Conservation (phyloP, 1,140 invertebrate species). For the Hycleus phaleratus region DNA sequence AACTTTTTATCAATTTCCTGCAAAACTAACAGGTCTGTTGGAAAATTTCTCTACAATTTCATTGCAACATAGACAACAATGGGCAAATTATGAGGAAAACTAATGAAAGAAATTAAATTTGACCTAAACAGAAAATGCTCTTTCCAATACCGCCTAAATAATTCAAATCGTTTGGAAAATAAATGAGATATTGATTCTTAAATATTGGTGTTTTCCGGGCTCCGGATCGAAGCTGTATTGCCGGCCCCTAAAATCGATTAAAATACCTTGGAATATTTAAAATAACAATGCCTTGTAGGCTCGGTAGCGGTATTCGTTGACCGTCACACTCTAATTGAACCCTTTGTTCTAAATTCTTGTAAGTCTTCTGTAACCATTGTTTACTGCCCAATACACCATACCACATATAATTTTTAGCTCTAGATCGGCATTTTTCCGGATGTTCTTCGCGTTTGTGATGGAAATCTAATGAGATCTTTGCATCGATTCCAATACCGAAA, state of each 20-base stretch:
- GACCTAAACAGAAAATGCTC: too few species aligned
- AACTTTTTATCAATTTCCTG: too few species aligned
- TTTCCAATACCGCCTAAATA: too few species aligned
- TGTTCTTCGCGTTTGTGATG: slow-evolving; percentile 97
- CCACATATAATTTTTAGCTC: slow-evolving; percentile 97
- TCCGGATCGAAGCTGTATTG: too few species aligned
- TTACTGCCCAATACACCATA: slow-evolving; percentile 92
- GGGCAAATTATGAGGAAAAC: too few species aligned
- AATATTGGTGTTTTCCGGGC: too few species aligned
- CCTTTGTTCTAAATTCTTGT: slow-evolving; percentile 92
- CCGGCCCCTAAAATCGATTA: not conserved
- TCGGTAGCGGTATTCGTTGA: slow-evolving; percentile 82
- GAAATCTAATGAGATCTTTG: slow-evolving; percentile 96
- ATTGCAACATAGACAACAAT: too few species aligned
- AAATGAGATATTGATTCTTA: too few species aligned
- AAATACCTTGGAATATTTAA: slow-evolving; percentile 86
- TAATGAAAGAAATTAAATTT: too few species aligned
- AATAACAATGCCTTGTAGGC: slow-evolving; percentile 93
- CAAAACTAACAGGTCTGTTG: too few species aligned
- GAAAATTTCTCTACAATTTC: too few species aligned
- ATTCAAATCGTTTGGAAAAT: too few species aligned
- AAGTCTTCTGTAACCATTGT: slow-evolving; percentile 83
- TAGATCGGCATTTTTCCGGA: slow-evolving; percentile 90
- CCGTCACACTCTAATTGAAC: slow-evolving; percentile 91
- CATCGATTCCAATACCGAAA: slow-evolving; percentile 98